Percentiles rank a stretch among this genome's conserved stretches.
Conservation (phyloP, 2,797 vertebrate species). For the Aphelocoma californica region DNA sequence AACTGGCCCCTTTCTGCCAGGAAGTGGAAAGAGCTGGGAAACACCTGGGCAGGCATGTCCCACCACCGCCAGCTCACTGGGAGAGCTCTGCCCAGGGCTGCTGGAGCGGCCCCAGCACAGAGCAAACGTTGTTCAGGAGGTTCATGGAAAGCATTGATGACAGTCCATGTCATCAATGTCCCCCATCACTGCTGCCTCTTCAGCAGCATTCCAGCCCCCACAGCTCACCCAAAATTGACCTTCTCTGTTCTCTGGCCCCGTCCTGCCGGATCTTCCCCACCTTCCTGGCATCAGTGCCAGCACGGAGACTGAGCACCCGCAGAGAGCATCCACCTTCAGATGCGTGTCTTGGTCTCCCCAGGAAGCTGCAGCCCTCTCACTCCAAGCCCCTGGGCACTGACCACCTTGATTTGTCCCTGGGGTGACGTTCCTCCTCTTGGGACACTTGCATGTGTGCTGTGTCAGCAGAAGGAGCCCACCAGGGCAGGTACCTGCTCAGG, state of each 20-base stretch:
- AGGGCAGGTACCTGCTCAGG: neutral
- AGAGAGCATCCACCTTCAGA: neutral
- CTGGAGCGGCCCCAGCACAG: neutral
- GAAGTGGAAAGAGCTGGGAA: neutral
- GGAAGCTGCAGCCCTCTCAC: neutral
- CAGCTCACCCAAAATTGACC: neutral
- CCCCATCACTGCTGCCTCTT: neutral
- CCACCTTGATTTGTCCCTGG: neutral
- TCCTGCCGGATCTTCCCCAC: neutral
- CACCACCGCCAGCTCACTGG: neutral
- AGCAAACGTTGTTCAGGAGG: neutral
- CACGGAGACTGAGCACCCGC: accelerated
- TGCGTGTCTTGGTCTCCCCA: neutral
- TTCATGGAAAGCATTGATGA: neutral
- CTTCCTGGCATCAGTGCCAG: neutral
- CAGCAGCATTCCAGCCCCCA: neutral
- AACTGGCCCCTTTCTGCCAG: neutral
- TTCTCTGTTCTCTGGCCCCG: neutral
- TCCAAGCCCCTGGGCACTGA: neutral
- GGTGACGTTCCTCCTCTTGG: neutral
- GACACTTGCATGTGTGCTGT: neutral
- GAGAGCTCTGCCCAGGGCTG: neutral
- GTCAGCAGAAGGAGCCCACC: neutral
- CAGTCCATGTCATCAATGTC: neutral
- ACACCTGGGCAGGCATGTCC: accelerated